These are phyloP conservation scores for Poeciliopsis presidionis DNA, from an alignment of 2,797 vertebrate species.

Conservation along the genomic window DNA sequence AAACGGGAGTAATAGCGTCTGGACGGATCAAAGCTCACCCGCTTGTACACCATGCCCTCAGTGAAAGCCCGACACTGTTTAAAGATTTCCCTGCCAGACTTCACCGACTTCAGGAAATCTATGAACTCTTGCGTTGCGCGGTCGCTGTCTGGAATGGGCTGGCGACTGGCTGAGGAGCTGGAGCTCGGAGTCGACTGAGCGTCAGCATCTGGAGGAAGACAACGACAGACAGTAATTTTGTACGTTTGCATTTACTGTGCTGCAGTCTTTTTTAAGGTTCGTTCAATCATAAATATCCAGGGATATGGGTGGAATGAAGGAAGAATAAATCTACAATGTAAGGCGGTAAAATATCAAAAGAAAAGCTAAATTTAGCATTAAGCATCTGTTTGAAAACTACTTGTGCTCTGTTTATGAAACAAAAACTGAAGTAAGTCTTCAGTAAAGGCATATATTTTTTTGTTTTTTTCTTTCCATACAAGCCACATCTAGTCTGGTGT, in stretches of 20 bases:
- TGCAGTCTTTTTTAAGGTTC: background rate
- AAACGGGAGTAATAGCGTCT: background rate
- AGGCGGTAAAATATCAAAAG: background rate
- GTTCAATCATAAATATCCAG: background rate
- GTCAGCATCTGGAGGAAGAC: slow-evolving; percentile 82
- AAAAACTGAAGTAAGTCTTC: background rate
- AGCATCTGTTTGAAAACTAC: background rate
- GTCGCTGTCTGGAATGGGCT: slow-evolving; percentile 86
- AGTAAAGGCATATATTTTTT: too few species aligned
- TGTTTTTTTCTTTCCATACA: too few species aligned
- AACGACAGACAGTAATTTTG: slow-evolving; percentile 27
- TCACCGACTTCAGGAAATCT: slow-evolving; percentile 93
- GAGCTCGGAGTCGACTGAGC: slow-evolving; percentile 83
- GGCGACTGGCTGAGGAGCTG: slow-evolving; percentile 85
- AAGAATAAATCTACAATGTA: background rate
- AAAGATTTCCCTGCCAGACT: slow-evolving; percentile 91
- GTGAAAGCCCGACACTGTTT: slow-evolving; percentile 93
- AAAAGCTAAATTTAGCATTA: background rate
- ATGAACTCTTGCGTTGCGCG: slow-evolving; percentile 89
- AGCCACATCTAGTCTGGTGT: too few species aligned
- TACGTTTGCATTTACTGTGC: background rate
- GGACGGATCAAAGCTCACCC: slow-evolving; percentile 78
- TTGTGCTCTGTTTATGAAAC: background rate
- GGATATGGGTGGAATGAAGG: background rate
- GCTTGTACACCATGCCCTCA: slow-evolving; percentile 89